phyloP scores from a whole-genome alignment of 2,888 invertebrate genomes.

The Spialia ferax region DNA sequence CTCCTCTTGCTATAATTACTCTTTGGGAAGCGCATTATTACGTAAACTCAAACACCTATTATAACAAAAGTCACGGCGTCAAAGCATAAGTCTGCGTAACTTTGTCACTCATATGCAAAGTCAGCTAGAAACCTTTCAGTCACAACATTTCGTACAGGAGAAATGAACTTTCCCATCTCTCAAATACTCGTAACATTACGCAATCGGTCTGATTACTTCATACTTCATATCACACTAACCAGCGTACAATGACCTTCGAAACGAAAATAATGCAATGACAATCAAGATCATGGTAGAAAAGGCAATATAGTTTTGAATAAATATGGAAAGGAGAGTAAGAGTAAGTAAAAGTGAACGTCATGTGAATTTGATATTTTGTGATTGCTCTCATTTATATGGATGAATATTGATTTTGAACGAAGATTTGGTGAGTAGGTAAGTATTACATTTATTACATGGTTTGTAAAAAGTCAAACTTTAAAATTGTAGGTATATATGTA shows the following conservation, averaged over 20 bases:
- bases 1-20: too few species aligned
- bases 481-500: background rate
- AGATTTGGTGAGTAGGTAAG: background rate
- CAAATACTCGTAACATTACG: constrained; percentile 43
- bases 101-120: constrained; percentile 50
- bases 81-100: constrained; percentile 46
- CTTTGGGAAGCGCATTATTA: constrained; percentile 24
- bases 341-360: constrained; percentile 32
- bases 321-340: constrained; percentile 5
- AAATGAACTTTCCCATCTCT: constrained; percentile 55
- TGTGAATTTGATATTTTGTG: constrained; percentile 3
- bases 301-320: constrained; percentile 22
- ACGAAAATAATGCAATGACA: constrained; percentile 17
- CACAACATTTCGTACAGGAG: constrained; percentile 51
- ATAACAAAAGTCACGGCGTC: constrained; percentile 31
- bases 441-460: too few species aligned
- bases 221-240: constrained; percentile 43
- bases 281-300: constrained; percentile 19
- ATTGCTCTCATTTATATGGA: constrained; percentile 4
- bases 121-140: constrained; percentile 52
- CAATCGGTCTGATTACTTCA: constrained; percentile 48
- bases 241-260: constrained; percentile 40
- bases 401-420: background rate
- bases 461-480: background rate
- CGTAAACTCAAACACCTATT: constrained; percentile 28